Conservation (phyloP, 2,797 vertebrate species). For the Lagocephalus sceleratus region DNA sequence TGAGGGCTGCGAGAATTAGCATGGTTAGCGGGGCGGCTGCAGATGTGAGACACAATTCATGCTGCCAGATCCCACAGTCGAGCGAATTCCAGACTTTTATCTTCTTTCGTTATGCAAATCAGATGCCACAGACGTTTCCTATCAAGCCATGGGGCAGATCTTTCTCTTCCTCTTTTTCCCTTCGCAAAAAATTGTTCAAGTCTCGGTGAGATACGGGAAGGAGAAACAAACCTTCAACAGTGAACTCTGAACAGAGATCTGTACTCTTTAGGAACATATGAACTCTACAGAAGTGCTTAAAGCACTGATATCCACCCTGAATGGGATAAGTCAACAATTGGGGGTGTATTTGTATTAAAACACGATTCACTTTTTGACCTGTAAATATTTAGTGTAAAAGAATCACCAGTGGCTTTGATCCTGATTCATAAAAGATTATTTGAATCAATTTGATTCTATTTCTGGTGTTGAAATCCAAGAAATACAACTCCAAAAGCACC, state of each 20-base stretch:
- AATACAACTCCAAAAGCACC: no score
- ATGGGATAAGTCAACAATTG: no score
- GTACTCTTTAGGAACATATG: slow-evolving; percentile 1
- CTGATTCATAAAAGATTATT: no score
- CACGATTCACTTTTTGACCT: no score
- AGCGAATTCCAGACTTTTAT: slow-evolving; percentile 72
- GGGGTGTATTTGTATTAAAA: no score
- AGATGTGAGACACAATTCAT: slow-evolving; percentile 55
- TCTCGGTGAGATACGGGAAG: slow-evolving; percentile 34
- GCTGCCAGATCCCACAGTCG: slow-evolving; percentile 48
- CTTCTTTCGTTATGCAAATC: slow-evolving; percentile 77
- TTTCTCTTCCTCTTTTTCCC: slow-evolving; percentile 34
- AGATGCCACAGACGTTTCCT: slow-evolving; percentile 66
- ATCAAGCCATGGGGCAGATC: slow-evolving; percentile 46
- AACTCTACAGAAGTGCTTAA: neutral
- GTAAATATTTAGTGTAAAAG: no score
- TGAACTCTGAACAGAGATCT: neutral
- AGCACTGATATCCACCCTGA: neutral
- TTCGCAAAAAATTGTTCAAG: slow-evolving; percentile 44
- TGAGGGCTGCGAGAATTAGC: slow-evolving; percentile 54
- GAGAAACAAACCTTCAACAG: slow-evolving; percentile 40
- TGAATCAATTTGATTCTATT: no score
- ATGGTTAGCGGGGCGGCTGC: slow-evolving; percentile 61
- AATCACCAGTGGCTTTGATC: no score
- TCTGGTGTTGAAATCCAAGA: no score